A percentile compares a stretch with the other conserved stretches of the same genome.
These are phyloP conservation scores for Catharus ustulatus DNA, from an alignment of 2,797 vertebrate species.

Conservation along the genomic window DNA sequence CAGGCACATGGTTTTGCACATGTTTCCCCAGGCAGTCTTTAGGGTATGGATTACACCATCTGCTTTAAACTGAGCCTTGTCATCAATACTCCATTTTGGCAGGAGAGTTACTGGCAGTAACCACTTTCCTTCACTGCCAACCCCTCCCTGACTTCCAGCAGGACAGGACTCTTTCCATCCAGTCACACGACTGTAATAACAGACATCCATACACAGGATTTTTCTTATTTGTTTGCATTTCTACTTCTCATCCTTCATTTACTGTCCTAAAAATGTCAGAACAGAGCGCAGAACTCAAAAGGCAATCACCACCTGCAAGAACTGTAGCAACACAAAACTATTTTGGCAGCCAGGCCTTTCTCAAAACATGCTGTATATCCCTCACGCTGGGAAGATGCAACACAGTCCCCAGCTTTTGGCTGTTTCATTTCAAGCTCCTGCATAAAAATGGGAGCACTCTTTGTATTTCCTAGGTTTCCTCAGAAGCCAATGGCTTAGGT, in stretches of 20 bases:
- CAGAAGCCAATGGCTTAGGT: not conserved
- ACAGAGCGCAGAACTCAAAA: slow-evolving; percentile 45
- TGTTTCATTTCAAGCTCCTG: not conserved
- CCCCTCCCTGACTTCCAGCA: not conserved
- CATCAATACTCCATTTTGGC: not conserved
- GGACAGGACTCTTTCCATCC: not conserved
- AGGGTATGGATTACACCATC: not conserved
- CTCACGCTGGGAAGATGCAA: not conserved
- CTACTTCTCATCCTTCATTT: slow-evolving; percentile 18
- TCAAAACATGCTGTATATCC: not conserved
- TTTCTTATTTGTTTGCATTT: not conserved
- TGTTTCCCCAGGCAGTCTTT: not conserved
- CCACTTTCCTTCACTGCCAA: not conserved
- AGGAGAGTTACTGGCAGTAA: not conserved
- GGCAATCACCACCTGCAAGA: slow-evolving; percentile 42
- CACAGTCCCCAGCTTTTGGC: rapidly evolving
- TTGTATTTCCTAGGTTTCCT: not conserved
- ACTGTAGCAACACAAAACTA: not conserved
- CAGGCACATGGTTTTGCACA: not conserved
- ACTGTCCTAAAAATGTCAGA: slow-evolving; percentile 40
- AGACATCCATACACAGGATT: not conserved
- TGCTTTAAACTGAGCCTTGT: not conserved
- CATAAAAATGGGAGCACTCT: not conserved
- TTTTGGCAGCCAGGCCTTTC: slow-evolving; percentile 13
- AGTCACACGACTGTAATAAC: not conserved